phyloP scores from a whole-genome alignment of 2,113 vertebrate genomes.

The Catagonus wagneri region DNA sequence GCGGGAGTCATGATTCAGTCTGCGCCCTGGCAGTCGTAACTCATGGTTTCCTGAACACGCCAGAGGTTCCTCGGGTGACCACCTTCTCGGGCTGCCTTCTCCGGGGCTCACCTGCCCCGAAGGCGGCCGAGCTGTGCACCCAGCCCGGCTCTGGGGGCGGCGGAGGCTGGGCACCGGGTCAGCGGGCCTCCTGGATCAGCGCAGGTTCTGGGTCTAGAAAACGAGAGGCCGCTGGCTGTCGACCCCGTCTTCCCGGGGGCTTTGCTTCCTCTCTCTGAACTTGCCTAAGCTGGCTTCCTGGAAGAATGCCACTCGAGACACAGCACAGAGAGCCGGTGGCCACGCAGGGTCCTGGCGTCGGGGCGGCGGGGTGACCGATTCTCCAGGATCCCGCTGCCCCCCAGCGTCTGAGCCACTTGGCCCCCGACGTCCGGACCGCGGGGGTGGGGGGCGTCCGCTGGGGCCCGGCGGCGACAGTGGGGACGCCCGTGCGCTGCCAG shows the following conservation, averaged over 20 bases:
- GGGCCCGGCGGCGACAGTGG: accelerated
- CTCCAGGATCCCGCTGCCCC: no score
- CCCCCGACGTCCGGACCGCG: accelerated
- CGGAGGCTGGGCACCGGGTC: neutral
- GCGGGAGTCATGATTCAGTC: neutral
- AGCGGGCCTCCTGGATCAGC: neutral
- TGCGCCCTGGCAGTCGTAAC: neutral
- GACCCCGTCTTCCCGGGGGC: neutral
- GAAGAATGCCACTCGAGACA: neutral
- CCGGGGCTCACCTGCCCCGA: neutral
- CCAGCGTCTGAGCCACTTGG: accelerated
- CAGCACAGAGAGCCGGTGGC: neutral
- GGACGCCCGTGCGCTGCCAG: no score
- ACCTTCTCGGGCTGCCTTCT: neutral
- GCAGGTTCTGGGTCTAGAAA: neutral
- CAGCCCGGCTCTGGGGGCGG: neutral
- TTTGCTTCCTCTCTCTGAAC: neutral
- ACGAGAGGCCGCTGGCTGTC: neutral
- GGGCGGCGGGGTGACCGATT: accelerated
- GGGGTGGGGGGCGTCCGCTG: accelerated
- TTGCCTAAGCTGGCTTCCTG: neutral
- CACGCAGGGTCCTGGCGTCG: no score
- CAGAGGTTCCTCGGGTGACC: neutral
- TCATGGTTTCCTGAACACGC: neutral
- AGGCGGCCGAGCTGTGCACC: neutral